Base-by-base conservation (phyloP, 2,113 vertebrate species). In the Carassius auratus region DNA sequence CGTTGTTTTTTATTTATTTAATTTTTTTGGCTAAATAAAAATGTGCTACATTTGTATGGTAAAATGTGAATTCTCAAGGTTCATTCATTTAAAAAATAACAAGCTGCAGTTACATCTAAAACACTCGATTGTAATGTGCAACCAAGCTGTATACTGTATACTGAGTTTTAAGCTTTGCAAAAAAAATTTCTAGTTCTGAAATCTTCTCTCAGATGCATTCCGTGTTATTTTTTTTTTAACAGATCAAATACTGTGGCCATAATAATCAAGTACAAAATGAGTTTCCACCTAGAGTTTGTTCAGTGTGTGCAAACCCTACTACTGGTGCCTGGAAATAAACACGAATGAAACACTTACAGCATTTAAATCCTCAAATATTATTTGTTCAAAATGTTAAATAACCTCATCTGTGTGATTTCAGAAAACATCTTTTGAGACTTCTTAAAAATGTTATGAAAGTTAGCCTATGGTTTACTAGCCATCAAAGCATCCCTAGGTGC, bases 11-110 rank as follows among this genome's bases (percentile, higher is more conserved):
- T 36, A 5, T 59, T 59, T 78, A 5, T 4, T 38, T 38, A n/a
- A 5, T 38, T 38, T 38, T 42, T 79, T 61, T 61, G 23, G 75
- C 50, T n/a, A 80, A 80, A 80, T 64, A 80, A n/a, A 80, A 59
- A 42, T 62, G 77, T 61, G 77, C 33, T 80, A 12, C 36, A 62
- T 45, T 62, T 80, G 57, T 64, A 80, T 61, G 77, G 3, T 80
- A 80, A 80, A 26, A 64, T 23, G 12, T 23, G 57, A 38, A 62
- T 42, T 12, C 36, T 64, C 7, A 23, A 57, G 10, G 36, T 62
- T 62, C 33, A 45, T 79, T 62, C 23, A 42, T 79, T 38, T 9
- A 9, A n/a, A 45, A 79, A 62, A 80, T 26, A 61, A 64, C 30
- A 61, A 59, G 52, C 30, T 59, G n/a, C 12, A 21, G 45, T 55